Conservation (phyloP, 2,797 vertebrate genomes). For the Propithecus perrieri region DNA sequence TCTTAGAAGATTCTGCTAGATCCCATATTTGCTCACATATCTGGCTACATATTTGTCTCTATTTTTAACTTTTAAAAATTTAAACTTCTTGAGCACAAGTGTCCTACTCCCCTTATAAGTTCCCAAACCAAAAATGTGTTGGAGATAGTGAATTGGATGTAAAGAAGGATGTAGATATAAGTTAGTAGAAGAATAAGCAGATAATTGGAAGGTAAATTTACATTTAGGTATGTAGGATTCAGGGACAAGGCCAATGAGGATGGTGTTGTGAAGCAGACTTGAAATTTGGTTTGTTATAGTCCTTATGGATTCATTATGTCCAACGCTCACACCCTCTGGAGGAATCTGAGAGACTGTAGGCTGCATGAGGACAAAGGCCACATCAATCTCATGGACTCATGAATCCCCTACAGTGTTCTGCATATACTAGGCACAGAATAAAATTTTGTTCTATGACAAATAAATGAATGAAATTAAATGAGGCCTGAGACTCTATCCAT, state of each 20-base stretch:
- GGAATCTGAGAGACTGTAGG: neutral
- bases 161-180: neutral
- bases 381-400: neutral
- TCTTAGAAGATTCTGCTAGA: neutral
- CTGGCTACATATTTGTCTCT: neutral
- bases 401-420: neutral
- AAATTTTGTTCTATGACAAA: slow-evolving; percentile 25
- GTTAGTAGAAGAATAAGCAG: neutral
- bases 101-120: neutral
- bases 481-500: neutral
- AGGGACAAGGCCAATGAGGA: neutral
- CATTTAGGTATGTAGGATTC: neutral
- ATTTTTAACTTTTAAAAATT: neutral
- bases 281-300: neutral
- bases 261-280: neutral
- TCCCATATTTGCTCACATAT: neutral
- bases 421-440: neutral
- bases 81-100: neutral
- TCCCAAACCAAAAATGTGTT: neutral
- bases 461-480: neutral
- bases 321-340: neutral
- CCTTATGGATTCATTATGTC: neutral
- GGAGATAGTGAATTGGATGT: neutral
- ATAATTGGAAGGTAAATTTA: neutral
- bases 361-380: neutral